Conservation (phyloP, 2,888 invertebrate species). For the Netelia inedita region DNA sequence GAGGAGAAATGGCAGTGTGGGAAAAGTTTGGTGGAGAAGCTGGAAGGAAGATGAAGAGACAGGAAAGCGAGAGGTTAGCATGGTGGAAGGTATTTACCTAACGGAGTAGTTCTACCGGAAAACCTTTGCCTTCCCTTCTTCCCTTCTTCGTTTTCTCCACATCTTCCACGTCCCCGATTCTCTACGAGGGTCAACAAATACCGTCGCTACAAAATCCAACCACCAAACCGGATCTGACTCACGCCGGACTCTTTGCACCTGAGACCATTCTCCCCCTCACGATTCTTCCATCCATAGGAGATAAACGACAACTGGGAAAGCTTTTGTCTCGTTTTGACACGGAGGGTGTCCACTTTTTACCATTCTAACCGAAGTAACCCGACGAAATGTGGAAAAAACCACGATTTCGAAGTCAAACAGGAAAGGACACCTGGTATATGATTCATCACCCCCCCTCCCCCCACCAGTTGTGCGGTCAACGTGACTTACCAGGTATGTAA, state of each 20-base stretch:
- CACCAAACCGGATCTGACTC: slow-evolving; percentile 9
- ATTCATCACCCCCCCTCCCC: background rate
- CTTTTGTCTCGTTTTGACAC: background rate
- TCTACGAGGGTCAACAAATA: slow-evolving; percentile 61
- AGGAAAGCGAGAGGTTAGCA: slow-evolving; percentile 9
- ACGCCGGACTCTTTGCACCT: slow-evolving; percentile 16
- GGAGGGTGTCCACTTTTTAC: background rate
- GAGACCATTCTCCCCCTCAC: slow-evolving; percentile 19
- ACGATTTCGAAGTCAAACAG: background rate
- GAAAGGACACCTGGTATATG: background rate
- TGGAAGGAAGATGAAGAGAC: slow-evolving; percentile 52
- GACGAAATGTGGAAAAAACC: background rate
- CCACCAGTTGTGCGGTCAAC: background rate
- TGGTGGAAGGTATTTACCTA: slow-evolving; percentile 63
- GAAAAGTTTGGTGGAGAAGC: slow-evolving; percentile 35
- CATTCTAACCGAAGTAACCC: background rate
- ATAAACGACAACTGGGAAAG: slow-evolving; percentile 14
- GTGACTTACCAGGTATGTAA: background rate
- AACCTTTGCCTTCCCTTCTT: slow-evolving; percentile 50
- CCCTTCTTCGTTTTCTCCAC: slow-evolving; percentile 20
- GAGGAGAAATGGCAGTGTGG: slow-evolving; percentile 30
- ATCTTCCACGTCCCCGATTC: slow-evolving; percentile 33
- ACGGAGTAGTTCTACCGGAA: slow-evolving; percentile 65
- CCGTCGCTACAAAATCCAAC: slow-evolving; percentile 21
- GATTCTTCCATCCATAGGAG: slow-evolving; percentile 12